Evolutionary conservation across 35 echinoderm and acorn worm species (phyloP).

Genomic region (Holothuria glaberrima): DNA sequence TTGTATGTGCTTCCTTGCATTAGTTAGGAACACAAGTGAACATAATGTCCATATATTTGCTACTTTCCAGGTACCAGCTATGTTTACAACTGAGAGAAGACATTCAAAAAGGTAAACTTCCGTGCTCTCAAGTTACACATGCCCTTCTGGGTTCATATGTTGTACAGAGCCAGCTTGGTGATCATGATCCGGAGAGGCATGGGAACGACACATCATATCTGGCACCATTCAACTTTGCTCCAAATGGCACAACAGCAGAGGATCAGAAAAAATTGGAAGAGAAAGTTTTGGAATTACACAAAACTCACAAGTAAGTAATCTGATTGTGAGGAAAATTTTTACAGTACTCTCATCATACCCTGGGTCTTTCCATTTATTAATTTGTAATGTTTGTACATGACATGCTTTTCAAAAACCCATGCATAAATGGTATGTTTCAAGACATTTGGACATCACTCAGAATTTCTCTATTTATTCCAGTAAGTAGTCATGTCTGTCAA

Average conservation of each 20-base stretch:
- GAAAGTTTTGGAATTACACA: constrained; percentile 96
- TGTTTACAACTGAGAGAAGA: constrained; percentile 94
- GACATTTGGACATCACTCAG: too few relatives aligned
- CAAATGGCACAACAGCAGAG: constrained; percentile 52
- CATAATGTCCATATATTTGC: background rate
- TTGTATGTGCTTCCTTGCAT: too few relatives aligned
- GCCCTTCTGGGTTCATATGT: constrained; percentile 94
- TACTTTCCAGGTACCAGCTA: constrained; percentile 79
- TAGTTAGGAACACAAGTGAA: too few relatives aligned
- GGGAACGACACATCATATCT: constrained; percentile 81
- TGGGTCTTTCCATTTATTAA: too few relatives aligned
- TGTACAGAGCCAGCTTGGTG: constrained; percentile 92
- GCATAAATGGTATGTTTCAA: too few relatives aligned
- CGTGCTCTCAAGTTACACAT: constrained; percentile 93
- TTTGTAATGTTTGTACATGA: too few relatives aligned
- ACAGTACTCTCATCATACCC: too few relatives aligned
- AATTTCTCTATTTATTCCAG: too few relatives aligned
- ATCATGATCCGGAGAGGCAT: constrained; percentile 92
- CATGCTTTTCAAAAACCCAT: too few relatives aligned
- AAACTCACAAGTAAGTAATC: constrained; percentile 89
- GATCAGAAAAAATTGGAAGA: constrained; percentile 81
- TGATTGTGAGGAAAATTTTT: background rate
- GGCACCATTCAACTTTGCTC: constrained; percentile 88
- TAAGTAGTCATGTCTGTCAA: too few relatives aligned
- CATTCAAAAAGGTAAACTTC: constrained; percentile 93